phyloP scores from a whole-genome alignment of 2,888 invertebrate species.

The Torymus texanus region DNA sequence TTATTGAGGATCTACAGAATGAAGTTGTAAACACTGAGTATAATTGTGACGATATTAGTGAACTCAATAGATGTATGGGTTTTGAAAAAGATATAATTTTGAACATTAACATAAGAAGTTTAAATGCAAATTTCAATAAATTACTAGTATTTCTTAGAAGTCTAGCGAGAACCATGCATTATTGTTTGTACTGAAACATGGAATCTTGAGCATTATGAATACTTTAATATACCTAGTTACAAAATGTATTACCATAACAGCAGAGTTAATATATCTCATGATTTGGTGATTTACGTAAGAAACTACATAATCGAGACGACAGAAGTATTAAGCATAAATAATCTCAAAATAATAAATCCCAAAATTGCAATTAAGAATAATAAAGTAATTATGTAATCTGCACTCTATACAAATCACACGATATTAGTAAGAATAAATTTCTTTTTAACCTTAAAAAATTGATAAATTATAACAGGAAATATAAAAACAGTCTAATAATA shows the following conservation, averaged over 20 bases:
- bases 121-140: background rate
- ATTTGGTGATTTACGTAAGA: background rate
- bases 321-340: too few species aligned
- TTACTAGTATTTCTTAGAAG: background rate
- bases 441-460: background rate
- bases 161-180: background rate
- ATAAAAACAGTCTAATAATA: background rate
- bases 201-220: background rate
- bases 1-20: background rate
- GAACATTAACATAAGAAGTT: background rate
- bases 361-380: too few species aligned
- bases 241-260: background rate
- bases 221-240: background rate
- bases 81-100: too few species aligned
- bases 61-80: too few species aligned
- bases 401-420: background rate
- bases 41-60: too few species aligned
- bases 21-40: background rate
- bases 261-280: background rate
- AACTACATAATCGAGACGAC: too few species aligned
- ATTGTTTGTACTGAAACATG: background rate
- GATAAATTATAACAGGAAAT: background rate
- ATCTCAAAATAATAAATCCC: too few species aligned
- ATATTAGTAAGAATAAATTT: background rate
- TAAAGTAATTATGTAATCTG: too few species aligned